phyloP scores from a whole-genome alignment of 2,888 invertebrate genomes.

The Agriopis aurantiaria region DNA sequence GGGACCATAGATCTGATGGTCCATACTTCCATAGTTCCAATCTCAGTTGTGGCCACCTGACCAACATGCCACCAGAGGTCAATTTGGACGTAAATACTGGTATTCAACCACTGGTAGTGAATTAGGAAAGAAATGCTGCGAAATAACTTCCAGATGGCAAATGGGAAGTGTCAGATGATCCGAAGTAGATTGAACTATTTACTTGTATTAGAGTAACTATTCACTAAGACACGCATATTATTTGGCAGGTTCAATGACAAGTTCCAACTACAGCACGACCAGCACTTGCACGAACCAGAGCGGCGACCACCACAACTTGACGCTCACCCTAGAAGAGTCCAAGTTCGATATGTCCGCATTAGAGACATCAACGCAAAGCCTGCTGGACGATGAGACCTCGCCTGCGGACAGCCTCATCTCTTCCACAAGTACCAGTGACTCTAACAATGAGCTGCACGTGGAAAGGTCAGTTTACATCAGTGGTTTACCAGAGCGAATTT shows the following conservation, averaged over 20 bases:
- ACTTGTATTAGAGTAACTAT: no score
- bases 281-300: slow-evolving; percentile 83
- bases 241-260: slow-evolving; percentile 79
- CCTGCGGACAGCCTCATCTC: slow-evolving; percentile 93
- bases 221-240: neutral
- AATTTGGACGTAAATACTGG: no score
- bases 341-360: slow-evolving; percentile 92
- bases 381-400: slow-evolving; percentile 93
- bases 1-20: no score
- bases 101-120: no score
- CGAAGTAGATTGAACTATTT: no score
- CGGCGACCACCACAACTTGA: slow-evolving; percentile 82
- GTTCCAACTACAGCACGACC: slow-evolving; percentile 83
- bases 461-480: slow-evolving; percentile 52
- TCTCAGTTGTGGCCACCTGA: no score
- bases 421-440: slow-evolving; percentile 88
- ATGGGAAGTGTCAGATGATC: no score
- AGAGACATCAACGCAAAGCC: slow-evolving; percentile 88
- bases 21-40: no score
- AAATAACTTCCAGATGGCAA: no score
- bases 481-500: no score
- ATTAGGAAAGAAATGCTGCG: no score
- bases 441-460: slow-evolving; percentile 83
- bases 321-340: slow-evolving; percentile 90
- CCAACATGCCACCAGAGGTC: no score